A percentile compares a stretch with the other conserved stretches of the same genome.
phyloP scores from a whole-genome alignment of 2,113 vertebrate species.

The Macroglossus sobrinus region DNA sequence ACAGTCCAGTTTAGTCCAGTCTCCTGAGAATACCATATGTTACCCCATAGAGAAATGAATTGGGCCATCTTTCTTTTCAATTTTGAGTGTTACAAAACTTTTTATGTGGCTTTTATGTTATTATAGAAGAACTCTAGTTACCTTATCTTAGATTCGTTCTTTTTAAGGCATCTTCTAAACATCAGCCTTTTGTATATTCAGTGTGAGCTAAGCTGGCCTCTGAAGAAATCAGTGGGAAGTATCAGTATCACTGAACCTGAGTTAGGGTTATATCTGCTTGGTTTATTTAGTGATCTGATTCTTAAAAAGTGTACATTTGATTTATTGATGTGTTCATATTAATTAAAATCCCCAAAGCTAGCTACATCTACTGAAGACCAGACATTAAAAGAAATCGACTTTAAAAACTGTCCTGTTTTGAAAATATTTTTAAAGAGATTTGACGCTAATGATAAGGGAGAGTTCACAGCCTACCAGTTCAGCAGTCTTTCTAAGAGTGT shows the following conservation, averaged over 20 bases:
- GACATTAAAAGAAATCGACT: background rate
- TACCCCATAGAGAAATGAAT: background rate
- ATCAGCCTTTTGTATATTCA: background rate
- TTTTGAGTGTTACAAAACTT: slow-evolving; percentile 41
- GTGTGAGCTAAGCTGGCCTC: background rate
- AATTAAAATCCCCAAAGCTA: slow-evolving; percentile 28
- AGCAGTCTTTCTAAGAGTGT: background rate
- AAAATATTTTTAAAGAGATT: slow-evolving; percentile 35
- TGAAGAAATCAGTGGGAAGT: background rate
- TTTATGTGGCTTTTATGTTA: background rate
- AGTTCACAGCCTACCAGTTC: background rate
- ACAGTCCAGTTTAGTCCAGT: background rate
- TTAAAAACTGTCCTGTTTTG: slow-evolving; percentile 13
- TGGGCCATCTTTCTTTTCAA: background rate
- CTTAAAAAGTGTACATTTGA: slow-evolving; percentile 9
- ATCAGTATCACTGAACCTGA: background rate
- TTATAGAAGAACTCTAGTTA: background rate
- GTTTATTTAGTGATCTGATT: background rate
- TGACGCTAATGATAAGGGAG: background rate
- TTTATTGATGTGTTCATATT: background rate
- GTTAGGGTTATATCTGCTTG: background rate
- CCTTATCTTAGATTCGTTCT: slow-evolving; percentile 22
- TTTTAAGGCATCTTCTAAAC: background rate
- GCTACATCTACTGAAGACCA: background rate
- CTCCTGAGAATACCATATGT: background rate